These are phyloP conservation scores for Climacteris rufus DNA, from an alignment of 2,113 vertebrate species.

Conservation along the genomic window DNA sequence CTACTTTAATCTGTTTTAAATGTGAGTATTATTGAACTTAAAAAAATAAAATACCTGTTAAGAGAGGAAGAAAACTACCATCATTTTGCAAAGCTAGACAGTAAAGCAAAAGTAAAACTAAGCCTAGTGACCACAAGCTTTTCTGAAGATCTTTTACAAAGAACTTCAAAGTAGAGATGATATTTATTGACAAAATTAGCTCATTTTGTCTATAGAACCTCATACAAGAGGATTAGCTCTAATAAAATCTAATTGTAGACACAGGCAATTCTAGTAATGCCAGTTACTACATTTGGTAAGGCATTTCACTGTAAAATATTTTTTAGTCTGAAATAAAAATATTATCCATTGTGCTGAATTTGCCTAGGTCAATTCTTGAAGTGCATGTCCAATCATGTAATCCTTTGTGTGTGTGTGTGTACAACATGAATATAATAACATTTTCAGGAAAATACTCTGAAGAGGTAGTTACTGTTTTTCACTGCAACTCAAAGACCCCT, in stretches of 20 bases:
- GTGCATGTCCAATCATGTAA: background rate
- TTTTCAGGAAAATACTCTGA: conserved; percentile 1
- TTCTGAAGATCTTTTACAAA: background rate
- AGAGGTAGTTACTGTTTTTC: background rate
- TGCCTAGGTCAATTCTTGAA: background rate
- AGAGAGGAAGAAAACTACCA: background rate
- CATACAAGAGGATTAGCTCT: background rate
- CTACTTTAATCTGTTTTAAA: conserved; percentile 16
- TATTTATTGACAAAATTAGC: background rate
- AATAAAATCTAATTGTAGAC: background rate
- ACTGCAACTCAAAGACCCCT: background rate
- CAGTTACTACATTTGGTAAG: background rate
- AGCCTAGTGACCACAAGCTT: background rate
- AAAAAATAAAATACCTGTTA: background rate
- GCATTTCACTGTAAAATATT: background rate
- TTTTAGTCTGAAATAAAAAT: background rate
- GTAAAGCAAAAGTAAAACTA: background rate
- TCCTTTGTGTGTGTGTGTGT: background rate
- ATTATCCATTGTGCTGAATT: background rate
- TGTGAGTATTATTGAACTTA: background rate
- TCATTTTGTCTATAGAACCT: background rate
- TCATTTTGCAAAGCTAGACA: background rate
- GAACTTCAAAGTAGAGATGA: background rate
- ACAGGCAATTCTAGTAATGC: background rate
- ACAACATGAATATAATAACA: background rate